These are phyloP conservation scores for Idaea biselata DNA, from an alignment of 2,888 invertebrate genomes.

Conservation along the genomic window DNA sequence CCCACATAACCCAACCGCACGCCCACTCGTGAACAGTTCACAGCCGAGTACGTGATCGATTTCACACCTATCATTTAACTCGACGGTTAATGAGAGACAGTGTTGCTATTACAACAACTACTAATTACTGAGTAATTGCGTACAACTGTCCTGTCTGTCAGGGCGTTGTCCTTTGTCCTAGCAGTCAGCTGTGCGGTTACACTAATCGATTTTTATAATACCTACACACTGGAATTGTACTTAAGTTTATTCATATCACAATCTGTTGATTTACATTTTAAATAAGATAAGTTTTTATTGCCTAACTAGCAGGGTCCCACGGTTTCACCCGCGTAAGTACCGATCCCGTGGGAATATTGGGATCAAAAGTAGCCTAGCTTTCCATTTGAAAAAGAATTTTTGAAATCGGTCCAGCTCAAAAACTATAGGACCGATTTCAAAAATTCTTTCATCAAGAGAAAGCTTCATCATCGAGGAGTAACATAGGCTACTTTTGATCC, in stretches of 20 bases:
- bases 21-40: constrained; percentile 2
- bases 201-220: not conserved
- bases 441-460: too few relatives aligned
- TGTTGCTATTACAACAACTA: constrained; percentile 10
- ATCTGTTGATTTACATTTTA: not conserved
- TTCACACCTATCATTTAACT: constrained; percentile 26
- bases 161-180: not conserved
- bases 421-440: too few relatives aligned
- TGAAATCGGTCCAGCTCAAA: too few relatives aligned
- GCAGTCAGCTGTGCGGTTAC: not conserved
- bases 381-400: too few relatives aligned
- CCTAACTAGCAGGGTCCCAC: too few relatives aligned
- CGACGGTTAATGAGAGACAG: constrained; percentile 9
- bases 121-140: constrained; percentile 14
- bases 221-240: not conserved
- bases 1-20: too few relatives aligned
- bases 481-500: too few relatives aligned
- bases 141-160: constrained; percentile 4
- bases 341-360: too few relatives aligned
- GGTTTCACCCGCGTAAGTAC: too few relatives aligned
- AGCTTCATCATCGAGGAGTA: too few relatives aligned
- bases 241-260: too few relatives aligned
- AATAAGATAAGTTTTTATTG: not conserved
- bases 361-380: too few relatives aligned
- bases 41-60: constrained; percentile 32